A percentile compares a stretch with the other conserved stretches of the same genome.
Conservation (phyloP, 2,888 invertebrate species). For the Sphecodes monilicornis region DNA sequence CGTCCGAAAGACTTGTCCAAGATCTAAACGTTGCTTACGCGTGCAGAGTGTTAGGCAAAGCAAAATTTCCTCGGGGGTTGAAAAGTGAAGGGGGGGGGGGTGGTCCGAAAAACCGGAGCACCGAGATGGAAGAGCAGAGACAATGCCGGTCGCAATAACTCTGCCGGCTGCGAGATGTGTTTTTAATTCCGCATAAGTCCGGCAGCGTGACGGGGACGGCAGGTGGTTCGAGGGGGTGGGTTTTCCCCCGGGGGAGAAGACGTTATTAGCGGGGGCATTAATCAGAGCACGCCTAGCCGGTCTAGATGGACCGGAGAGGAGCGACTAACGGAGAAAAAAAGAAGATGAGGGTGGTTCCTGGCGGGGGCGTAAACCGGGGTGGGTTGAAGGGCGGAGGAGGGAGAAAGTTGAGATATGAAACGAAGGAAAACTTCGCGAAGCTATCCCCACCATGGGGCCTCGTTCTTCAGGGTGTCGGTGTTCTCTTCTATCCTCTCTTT, state of each 20-base stretch:
- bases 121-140: constrained; percentile 60
- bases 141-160: constrained; percentile 72
- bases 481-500: constrained; percentile 18
- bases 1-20: too few relatives aligned
- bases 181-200: constrained; percentile 83
- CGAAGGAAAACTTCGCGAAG: constrained; percentile 75
- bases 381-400: background rate
- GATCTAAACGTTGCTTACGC: too few relatives aligned
- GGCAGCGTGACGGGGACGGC: constrained; percentile 46
- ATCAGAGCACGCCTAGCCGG: constrained; percentile 76
- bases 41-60: too few relatives aligned
- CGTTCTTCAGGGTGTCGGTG: constrained; percentile 56
- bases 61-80: background rate
- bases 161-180: constrained; percentile 73
- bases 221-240: constrained; percentile 47
- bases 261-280: constrained; percentile 84
- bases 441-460: constrained; percentile 49
- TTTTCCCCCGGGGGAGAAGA: constrained; percentile 79
- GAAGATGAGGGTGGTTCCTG: constrained; percentile 12
- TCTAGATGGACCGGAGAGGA: constrained; percentile 45
- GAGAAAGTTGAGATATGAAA: constrained; percentile 72
- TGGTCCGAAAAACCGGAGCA: constrained; percentile 12
- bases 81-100: background rate
- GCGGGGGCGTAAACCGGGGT: background rate
- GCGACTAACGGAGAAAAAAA: constrained; percentile 25